Conservation (phyloP, 2,797 vertebrate species). For the Poecilia velifera region DNA sequence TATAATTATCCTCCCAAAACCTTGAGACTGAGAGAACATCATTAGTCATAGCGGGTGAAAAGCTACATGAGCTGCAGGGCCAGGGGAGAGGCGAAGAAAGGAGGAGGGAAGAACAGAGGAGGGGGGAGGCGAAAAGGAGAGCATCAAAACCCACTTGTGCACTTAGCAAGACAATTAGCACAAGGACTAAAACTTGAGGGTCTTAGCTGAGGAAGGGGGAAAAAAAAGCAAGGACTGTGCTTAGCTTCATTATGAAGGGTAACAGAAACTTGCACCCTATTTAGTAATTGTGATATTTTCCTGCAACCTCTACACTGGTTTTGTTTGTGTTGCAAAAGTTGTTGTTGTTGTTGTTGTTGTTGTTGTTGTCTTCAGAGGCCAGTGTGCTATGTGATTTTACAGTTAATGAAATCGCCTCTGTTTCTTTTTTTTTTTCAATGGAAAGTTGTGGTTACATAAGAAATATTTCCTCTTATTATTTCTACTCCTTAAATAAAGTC, state of each 20-base stretch:
- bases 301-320: slow-evolving; percentile 20
- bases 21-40: slow-evolving; percentile 78
- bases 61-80: slow-evolving; percentile 59
- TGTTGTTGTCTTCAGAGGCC: neutral
- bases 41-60: slow-evolving; percentile 75
- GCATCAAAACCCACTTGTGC: slow-evolving; percentile 60
- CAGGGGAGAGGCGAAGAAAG: slow-evolving; percentile 37
- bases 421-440: slow-evolving; percentile 18
- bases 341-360: neutral
- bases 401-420: slow-evolving; percentile 37
- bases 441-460: slow-evolving; percentile 17
- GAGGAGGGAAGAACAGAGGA: slow-evolving; percentile 31
- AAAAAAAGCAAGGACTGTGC: slow-evolving; percentile 26
- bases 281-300: slow-evolving; percentile 42
- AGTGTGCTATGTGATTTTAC: slow-evolving; percentile 6
- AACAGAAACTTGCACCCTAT: slow-evolving; percentile 18
- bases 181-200: slow-evolving; percentile 61
- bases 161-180: slow-evolving; percentile 74
- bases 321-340: neutral
- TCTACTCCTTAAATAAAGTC: neutral
- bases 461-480: slow-evolving; percentile 6
- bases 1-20: slow-evolving; percentile 82
- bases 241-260: slow-evolving; percentile 43
- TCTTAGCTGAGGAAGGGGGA: slow-evolving; percentile 13
- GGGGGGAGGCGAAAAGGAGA: slow-evolving; percentile 28